Evolutionary conservation across 2,797 vertebrate genomes (phyloP).

Genomic region (Mus minutoides): DNA sequence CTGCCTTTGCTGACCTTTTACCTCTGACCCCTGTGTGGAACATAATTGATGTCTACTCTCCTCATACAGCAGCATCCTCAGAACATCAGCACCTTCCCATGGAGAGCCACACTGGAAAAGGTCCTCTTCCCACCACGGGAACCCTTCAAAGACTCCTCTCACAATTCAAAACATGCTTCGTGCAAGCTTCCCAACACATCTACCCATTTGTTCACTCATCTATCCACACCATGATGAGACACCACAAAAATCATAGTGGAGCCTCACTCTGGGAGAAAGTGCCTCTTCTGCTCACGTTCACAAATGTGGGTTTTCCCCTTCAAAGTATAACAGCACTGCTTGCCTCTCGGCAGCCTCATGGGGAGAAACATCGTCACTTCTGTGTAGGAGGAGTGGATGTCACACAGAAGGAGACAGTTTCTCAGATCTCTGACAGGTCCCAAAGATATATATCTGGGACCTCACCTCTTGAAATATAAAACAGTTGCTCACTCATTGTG

Average conservation of each 20-base stretch:
- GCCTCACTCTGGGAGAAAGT: neutral
- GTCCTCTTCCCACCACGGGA: neutral
- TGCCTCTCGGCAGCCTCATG: no score
- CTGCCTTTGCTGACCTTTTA: neutral
- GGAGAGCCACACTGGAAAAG: neutral
- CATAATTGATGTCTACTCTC: neutral
- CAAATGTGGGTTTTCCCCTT: neutral
- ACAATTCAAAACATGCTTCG: neutral
- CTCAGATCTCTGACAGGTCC: neutral
- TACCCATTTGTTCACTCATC: no score
- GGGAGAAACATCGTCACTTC: neutral
- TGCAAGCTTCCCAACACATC: neutral
- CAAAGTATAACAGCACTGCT: neutral
- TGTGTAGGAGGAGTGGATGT: neutral
- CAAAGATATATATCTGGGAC: neutral
- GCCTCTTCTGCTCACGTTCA: neutral
- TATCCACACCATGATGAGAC: neutral
- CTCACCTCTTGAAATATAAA: neutral
- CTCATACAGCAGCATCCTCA: neutral
- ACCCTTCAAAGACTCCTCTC: neutral
- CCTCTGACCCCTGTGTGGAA: neutral
- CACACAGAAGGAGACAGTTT: neutral
- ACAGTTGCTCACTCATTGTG: neutral
- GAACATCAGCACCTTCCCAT: neutral
- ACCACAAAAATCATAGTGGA: accelerated